These are phyloP conservation scores for Tragelaphus eurycerus DNA, from an alignment of 2,797 vertebrate species.

Conservation along the genomic window DNA sequence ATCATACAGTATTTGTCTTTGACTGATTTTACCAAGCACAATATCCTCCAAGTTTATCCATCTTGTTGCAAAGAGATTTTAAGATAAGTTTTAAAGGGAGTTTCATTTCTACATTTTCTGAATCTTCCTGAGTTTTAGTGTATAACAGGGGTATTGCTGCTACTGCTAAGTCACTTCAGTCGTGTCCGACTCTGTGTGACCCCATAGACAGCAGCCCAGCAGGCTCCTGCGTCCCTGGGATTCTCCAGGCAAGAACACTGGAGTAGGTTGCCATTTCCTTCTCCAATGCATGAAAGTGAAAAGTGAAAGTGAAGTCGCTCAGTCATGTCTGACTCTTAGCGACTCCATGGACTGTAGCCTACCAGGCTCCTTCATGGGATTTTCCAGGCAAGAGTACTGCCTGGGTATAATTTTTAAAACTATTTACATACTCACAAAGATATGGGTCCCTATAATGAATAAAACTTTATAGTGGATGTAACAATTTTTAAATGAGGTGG, in stretches of 20 bases:
- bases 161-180: no score
- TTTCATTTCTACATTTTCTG: background rate
- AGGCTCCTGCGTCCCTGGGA: no score
- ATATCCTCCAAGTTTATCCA: background rate
- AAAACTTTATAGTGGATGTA: no score
- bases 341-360: no score
- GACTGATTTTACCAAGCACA: background rate
- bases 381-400: background rate
- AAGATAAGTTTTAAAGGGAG: background rate
- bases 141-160: background rate
- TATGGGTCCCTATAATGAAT: background rate
- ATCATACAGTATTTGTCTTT: background rate
- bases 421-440: background rate
- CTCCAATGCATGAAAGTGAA: no score
- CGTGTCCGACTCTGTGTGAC: no score
- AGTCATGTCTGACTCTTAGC: no score
- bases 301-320: no score
- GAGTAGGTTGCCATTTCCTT: no score
- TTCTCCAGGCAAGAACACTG: no score
- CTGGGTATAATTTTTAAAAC: background rate
- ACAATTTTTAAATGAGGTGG: background rate
- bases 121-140: background rate
- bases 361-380: no score
- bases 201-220: no score
- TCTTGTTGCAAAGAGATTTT: background rate